Evolutionary conservation across 30 jellyfish, hydroid and myxozoan species (phyloP).

Genomic region (Haliclystus octoradiatus): DNA sequence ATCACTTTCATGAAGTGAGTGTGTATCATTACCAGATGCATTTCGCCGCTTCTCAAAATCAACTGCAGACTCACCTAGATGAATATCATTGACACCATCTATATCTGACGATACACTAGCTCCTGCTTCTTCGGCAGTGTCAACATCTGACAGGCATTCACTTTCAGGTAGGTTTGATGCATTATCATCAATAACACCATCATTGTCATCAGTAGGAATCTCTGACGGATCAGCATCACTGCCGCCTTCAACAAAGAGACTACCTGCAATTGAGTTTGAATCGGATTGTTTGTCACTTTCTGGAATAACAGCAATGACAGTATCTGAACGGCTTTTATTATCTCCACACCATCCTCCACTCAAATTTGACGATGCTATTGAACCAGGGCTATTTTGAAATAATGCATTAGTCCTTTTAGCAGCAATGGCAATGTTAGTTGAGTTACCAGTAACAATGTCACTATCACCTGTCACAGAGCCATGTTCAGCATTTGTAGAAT

Average conservation of each 20-base stretch:
- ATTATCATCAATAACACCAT: conserved; percentile 26
- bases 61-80: conserved; percentile 61
- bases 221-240: conserved; percentile 64
- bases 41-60: conserved; percentile 17
- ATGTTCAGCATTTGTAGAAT: neutral
- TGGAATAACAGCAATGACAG: too few relatives aligned
- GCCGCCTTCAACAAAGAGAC: conserved; percentile 48
- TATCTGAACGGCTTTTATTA: conserved; percentile 5
- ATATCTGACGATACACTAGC: neutral
- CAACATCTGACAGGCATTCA: conserved; percentile 27
- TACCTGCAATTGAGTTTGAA: conserved; percentile 30
- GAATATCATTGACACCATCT: conserved; percentile 22
- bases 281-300: conserved; percentile 29
- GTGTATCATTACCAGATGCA: conserved; percentile 1
- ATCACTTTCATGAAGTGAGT: conserved; percentile 33
- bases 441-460: neutral
- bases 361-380: too few relatives aligned
- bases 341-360: conserved; percentile 25
- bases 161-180: conserved; percentile 30
- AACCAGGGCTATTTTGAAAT: too few relatives aligned
- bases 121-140: conserved; percentile 1
- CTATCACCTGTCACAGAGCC: neutral
- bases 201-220: conserved; percentile 21
- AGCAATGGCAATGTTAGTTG: too few relatives aligned
- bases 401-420: too few relatives aligned